Evolutionary conservation across 2,797 vertebrate genomes (phyloP).

Genomic region (Acipenser ruthenus): DNA sequence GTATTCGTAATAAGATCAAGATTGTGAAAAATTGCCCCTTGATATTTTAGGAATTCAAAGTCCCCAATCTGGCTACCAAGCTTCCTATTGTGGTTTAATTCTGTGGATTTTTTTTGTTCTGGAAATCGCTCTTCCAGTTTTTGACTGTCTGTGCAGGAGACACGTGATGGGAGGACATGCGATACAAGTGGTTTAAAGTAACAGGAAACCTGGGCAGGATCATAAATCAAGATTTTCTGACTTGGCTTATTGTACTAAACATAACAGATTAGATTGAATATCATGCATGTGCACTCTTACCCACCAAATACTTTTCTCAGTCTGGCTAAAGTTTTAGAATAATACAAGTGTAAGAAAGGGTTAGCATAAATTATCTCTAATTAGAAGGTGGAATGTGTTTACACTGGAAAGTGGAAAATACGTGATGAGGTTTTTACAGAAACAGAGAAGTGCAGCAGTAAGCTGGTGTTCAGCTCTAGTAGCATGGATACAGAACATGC

Average conservation of each 20-base stretch:
- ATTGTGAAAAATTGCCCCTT: too few species aligned
- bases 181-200: slow-evolving; percentile 44
- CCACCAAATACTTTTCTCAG: slow-evolving; percentile 25
- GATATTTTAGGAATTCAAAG: background rate
- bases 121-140: slow-evolving; percentile 16
- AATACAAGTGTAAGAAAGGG: slow-evolving; percentile 9
- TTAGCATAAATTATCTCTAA: slow-evolving; percentile 7
- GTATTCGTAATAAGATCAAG: too few species aligned
- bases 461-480: too few species aligned
- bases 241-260: slow-evolving; percentile 44
- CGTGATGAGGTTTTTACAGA: background rate
- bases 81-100: background rate
- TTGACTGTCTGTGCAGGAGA: slow-evolving; percentile 29
- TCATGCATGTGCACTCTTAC: slow-evolving; percentile 39
- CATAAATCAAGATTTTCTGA: slow-evolving; percentile 56
- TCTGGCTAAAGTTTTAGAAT: slow-evolving; percentile 6
- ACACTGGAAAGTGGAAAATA: slow-evolving; percentile 1
- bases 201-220: slow-evolving; percentile 52
- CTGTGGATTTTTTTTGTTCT: slow-evolving; percentile 19
- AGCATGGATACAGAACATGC: too few species aligned
- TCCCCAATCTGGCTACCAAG: background rate
- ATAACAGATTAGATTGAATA: slow-evolving; percentile 51
- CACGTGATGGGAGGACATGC: slow-evolving; percentile 34
- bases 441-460: background rate
- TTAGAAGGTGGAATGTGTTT: slow-evolving; percentile 9